Conservation (phyloP, 2,888 invertebrate genomes). For the Andrena camellia region DNA sequence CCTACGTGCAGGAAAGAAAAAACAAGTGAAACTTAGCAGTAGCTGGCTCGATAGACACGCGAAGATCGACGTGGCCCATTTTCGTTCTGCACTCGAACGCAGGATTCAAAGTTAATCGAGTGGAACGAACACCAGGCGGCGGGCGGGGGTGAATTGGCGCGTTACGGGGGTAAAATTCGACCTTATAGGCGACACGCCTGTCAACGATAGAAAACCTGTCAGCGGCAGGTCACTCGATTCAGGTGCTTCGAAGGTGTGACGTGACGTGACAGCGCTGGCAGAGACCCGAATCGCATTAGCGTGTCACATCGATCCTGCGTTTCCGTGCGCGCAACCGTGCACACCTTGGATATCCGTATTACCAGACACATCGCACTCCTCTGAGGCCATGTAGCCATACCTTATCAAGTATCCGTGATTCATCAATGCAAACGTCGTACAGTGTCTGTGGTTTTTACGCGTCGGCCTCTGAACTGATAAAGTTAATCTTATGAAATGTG, state of each 20-base stretch:
- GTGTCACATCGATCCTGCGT: constrained; percentile 39
- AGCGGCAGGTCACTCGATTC: constrained; percentile 64
- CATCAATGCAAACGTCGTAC: not conserved
- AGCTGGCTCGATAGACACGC: not conserved
- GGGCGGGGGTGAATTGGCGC: constrained; percentile 36
- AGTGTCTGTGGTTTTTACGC: not conserved
- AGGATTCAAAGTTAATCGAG: constrained; percentile 49
- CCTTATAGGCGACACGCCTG: constrained; percentile 52
- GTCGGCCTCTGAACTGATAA: too few relatives aligned
- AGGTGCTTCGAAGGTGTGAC: constrained; percentile 60
- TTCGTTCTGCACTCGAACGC: constrained; percentile 28
- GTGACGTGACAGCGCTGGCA: constrained; percentile 57
- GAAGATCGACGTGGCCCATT: constrained; percentile 25
- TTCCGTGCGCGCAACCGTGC: not conserved
- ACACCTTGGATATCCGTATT: constrained; percentile 32
- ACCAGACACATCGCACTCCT: not conserved
- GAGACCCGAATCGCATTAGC: constrained; percentile 55
- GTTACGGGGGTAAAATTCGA: constrained; percentile 55
- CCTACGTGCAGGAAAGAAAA: not conserved
- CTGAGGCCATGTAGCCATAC: not conserved
- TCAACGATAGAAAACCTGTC: constrained; percentile 63
- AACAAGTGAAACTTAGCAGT: constrained; percentile 11
- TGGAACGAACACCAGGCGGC: constrained; percentile 38
- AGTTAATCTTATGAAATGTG: too few relatives aligned
- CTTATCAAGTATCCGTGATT: not conserved